These are phyloP conservation scores for Forbesichthys agassizii DNA, from an alignment of 2,113 vertebrate genomes.

Conservation along the genomic window DNA sequence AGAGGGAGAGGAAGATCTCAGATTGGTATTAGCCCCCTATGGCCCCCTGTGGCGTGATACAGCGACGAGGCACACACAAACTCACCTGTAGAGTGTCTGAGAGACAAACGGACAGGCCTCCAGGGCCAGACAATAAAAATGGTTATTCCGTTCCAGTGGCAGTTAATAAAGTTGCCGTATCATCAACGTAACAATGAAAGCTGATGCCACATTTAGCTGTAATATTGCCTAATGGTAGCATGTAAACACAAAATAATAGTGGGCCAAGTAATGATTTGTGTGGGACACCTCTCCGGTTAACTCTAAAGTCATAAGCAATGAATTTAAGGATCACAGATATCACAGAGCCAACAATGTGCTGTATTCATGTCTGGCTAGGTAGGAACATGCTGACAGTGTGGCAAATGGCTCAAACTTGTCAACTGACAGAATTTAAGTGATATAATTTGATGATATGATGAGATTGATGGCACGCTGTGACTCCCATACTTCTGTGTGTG, in stretches of 20 bases:
- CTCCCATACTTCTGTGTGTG: background rate
- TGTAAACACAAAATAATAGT: too few species aligned
- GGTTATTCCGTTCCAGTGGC: too few species aligned
- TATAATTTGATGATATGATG: slow-evolving; percentile 47
- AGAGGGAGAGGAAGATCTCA: slow-evolving; percentile 11
- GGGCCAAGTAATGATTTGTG: too few species aligned
- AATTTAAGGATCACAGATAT: too few species aligned
- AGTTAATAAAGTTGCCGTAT: too few species aligned
- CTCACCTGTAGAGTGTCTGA: slow-evolving; percentile 60
- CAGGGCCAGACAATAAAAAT: background rate
- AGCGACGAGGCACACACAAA: background rate
- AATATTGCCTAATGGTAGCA: too few species aligned
- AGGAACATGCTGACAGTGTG: slow-evolving; percentile 54
- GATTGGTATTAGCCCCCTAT: slow-evolving; percentile 1
- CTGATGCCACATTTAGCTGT: too few species aligned
- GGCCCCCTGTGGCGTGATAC: slow-evolving; percentile 4
- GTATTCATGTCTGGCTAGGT: slow-evolving; percentile 34
- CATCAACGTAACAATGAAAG: too few species aligned
- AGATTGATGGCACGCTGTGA: slow-evolving; percentile 32
- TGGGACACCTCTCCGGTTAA: too few species aligned
- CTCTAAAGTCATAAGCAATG: too few species aligned
- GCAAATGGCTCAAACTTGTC: slow-evolving; percentile 50
- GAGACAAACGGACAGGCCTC: slow-evolving; percentile 17
- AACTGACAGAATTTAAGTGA: slow-evolving; percentile 64
- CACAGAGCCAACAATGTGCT: background rate